These are phyloP conservation scores for Sorex araneus DNA, from an alignment of 2,113 vertebrate species.

Conservation along the genomic window DNA sequence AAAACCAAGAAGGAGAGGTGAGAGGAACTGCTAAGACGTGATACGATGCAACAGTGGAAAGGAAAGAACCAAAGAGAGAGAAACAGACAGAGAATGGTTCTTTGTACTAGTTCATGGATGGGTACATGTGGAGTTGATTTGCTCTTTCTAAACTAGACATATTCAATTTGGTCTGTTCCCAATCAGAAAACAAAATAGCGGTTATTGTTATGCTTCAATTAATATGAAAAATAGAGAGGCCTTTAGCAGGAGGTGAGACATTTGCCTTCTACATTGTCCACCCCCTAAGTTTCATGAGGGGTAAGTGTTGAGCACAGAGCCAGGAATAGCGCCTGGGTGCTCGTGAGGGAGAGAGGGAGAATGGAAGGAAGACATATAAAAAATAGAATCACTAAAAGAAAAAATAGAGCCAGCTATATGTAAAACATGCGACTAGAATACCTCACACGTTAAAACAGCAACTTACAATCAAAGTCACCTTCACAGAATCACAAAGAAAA, in stretches of 20 bases:
- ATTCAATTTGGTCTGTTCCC: not conserved
- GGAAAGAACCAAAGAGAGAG: not conserved
- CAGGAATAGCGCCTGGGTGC: too few species aligned
- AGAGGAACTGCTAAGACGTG: not conserved
- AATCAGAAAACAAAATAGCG: not conserved
- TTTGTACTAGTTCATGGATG: not conserved
- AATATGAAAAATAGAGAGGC: not conserved
- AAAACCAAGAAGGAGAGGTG: not conserved
- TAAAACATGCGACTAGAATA: not conserved
- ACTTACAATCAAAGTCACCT: not conserved
- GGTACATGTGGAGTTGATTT: not conserved
- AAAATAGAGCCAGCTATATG: not conserved
- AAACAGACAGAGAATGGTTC: not conserved
- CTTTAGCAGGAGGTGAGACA: too few species aligned
- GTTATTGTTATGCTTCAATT: slow-evolving; percentile 7
- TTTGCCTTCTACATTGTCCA: too few species aligned
- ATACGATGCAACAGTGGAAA: not conserved
- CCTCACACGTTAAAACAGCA: not conserved
- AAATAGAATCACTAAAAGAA: not conserved
- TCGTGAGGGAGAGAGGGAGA: too few species aligned
- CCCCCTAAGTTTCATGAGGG: too few species aligned
- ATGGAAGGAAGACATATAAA: too few species aligned
- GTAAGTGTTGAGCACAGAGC: too few species aligned
- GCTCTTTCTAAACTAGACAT: not conserved
- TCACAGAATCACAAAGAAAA: not conserved